Evolutionary conservation across 1,140 invertebrate species (phyloP).

Genomic region (Pseudoatta argentina): DNA sequence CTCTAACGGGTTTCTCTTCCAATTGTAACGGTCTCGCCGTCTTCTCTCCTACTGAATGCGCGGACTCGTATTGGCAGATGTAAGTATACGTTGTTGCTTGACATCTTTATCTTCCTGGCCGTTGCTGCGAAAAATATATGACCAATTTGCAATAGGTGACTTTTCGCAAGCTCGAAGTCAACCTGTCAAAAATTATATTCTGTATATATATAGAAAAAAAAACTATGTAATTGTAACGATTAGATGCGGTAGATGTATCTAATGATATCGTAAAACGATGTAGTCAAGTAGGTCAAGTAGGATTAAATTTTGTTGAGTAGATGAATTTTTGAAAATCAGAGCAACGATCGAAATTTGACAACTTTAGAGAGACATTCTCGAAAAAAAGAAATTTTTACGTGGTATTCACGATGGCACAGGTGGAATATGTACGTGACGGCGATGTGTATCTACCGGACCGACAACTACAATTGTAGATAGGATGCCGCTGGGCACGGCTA

Average conservation of each 20-base stretch:
- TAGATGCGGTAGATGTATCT: background rate
- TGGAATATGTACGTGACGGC: constrained; percentile 69
- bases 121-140: constrained; percentile 16
- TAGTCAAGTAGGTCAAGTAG: background rate
- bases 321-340: background rate
- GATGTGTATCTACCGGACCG: constrained; percentile 62
- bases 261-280: background rate
- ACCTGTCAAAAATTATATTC: background rate
- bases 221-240: background rate
- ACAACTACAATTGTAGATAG: background rate
- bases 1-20: constrained; percentile 72
- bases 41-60: constrained; percentile 2
- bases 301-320: background rate
- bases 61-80: constrained; percentile 16
- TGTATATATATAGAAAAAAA: background rate
- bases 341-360: constrained; percentile 18
- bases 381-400: constrained; percentile 60
- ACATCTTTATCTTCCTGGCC: constrained; percentile 44
- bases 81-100: constrained; percentile 23
- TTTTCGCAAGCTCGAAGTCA: constrained; percentile 4
- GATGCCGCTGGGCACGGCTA: constrained; percentile 61
- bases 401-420: constrained; percentile 68
- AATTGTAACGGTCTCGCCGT: constrained; percentile 71
- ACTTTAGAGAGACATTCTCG: background rate
- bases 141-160: constrained; percentile 8